Evolutionary conservation across 2,888 invertebrate species (phyloP).

Genomic region (Agrochola lychnidis): DNA sequence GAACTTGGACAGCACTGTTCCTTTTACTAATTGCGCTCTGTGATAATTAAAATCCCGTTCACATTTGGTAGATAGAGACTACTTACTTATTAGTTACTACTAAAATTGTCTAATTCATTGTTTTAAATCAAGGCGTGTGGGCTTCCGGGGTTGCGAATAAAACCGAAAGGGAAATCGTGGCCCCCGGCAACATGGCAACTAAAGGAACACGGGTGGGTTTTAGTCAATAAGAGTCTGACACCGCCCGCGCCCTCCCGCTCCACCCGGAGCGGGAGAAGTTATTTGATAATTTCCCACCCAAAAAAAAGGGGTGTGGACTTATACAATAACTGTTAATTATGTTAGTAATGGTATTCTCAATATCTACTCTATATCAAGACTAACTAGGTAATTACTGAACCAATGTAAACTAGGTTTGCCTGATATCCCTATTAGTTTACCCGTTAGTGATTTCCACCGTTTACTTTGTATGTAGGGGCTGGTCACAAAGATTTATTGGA

Average conservation of each 20-base stretch:
- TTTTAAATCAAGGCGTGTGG: background rate
- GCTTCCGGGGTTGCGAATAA: too few species aligned
- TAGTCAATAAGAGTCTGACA: too few species aligned
- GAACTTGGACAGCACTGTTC: conserved; percentile 14
- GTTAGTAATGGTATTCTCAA: conserved; percentile 14
- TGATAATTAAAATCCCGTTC: conserved; percentile 8
- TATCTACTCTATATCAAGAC: conserved; percentile 11
- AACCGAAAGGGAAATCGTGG: too few species aligned
- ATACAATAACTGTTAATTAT: background rate
- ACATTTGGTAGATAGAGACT: background rate
- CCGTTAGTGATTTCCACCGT: background rate
- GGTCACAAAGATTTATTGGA: conserved; percentile 24
- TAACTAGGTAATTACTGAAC: background rate
- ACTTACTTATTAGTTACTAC: background rate
- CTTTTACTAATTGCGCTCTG: conserved; percentile 15
- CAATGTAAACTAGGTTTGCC: conserved; percentile 15
- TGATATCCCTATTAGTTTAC: conserved; percentile 19
- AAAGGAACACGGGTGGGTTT: too few species aligned
- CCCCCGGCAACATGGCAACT: too few species aligned
- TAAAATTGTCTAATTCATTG: background rate
- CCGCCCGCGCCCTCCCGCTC: too few species aligned
- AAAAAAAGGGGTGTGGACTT: background rate
- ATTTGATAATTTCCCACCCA: too few species aligned
- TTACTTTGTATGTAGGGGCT: background rate
- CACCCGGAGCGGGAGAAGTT: too few species aligned